phyloP scores from a whole-genome alignment of 2,888 invertebrate genomes.

The Prosapia bicincta region DNA sequence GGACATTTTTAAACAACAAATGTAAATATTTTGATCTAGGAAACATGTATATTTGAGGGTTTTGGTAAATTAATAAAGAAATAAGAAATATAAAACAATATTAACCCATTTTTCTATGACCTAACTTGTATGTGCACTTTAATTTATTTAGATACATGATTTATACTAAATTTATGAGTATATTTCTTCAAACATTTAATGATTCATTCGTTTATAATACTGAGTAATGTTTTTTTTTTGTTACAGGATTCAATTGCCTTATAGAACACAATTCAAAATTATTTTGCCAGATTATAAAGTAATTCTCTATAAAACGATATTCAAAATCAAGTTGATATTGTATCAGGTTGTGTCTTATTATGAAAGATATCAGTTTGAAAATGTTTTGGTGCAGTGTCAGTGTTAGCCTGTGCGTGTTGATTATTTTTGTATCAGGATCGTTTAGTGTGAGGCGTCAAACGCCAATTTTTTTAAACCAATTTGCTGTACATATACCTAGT shows the following conservation, averaged over 20 bases:
- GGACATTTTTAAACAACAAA: no score
- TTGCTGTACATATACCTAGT: slow-evolving; percentile 76
- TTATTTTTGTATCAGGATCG: slow-evolving; percentile 16
- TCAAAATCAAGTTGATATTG: neutral
- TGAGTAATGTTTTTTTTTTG: neutral
- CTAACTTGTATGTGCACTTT: no score
- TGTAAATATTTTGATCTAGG: no score
- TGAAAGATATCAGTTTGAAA: neutral
- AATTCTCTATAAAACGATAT: neutral
- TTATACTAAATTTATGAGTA: no score
- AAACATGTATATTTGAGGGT: no score
- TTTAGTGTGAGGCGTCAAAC: slow-evolving; percentile 41
- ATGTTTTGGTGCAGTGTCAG: slow-evolving; percentile 10
- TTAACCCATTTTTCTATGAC: no score
- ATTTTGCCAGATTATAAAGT: neutral
- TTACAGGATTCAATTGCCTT: neutral
- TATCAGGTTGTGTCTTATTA: neutral
- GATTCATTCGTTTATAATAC: no score
- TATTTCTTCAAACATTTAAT: no score
- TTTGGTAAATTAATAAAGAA: no score
- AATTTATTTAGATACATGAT: no score
- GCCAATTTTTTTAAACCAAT: slow-evolving; percentile 71
- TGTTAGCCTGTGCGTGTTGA: slow-evolving; percentile 15
- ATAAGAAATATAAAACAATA: no score
- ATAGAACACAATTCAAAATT: neutral